Evolutionary conservation across 2,797 vertebrate genomes (phyloP).

Genomic region (Ptychadena robeensis): DNA sequence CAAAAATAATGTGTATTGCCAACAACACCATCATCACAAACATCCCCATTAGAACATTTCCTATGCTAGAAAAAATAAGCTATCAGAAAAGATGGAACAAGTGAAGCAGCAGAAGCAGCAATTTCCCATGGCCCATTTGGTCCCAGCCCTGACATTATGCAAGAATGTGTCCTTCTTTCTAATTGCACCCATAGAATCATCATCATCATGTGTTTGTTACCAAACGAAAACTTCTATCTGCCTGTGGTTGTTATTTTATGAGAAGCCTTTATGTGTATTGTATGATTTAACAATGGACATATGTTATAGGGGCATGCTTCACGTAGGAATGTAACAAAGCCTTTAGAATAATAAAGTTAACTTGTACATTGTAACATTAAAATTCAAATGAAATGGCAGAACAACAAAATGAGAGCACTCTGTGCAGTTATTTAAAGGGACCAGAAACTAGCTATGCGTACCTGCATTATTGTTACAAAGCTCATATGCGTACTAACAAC

Average conservation of each 20-base stretch:
- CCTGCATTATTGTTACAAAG: too few species aligned
- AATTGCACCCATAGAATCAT: not conserved
- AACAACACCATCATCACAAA: not conserved
- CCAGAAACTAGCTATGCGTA: too few species aligned
- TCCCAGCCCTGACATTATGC: not conserved
- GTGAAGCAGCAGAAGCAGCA: not conserved
- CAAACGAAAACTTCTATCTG: not conserved
- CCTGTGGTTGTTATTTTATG: not conserved
- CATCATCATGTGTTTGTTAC: not conserved
- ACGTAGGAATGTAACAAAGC: too few species aligned
- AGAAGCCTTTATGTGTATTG: not conserved
- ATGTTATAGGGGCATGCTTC: too few species aligned
- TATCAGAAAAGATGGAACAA: not conserved
- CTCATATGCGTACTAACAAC: too few species aligned
- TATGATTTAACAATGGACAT: too few species aligned
- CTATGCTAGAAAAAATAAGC: not conserved
- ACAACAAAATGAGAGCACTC: too few species aligned
- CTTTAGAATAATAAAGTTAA: too few species aligned
- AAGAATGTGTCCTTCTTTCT: not conserved
- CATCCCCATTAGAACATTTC: not conserved
- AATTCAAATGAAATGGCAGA: too few species aligned
- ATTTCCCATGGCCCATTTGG: not conserved
- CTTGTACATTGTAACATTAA: too few species aligned
- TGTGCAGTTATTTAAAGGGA: too few species aligned
- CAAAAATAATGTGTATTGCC: too few species aligned